These are phyloP conservation scores for Paradisaea rubra DNA, from an alignment of 2,113 vertebrate genomes.

Conservation along the genomic window DNA sequence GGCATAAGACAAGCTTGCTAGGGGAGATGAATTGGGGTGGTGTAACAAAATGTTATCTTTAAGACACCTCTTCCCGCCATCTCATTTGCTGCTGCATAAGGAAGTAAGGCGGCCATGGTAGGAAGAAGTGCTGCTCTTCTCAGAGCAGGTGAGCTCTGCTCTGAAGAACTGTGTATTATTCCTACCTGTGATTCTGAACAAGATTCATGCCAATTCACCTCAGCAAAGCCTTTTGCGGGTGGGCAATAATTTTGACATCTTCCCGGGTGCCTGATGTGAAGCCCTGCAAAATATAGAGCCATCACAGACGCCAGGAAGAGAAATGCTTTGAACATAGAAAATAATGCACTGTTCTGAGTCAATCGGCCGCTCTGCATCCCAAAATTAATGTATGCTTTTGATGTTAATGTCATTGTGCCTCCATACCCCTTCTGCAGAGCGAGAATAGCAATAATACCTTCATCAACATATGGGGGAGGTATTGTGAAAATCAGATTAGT, in stretches of 20 bases:
- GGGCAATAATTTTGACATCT: not conserved
- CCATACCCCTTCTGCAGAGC: not conserved
- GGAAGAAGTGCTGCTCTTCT: not conserved
- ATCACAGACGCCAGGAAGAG: not conserved
- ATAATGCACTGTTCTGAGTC: not conserved
- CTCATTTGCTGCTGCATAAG: not conserved
- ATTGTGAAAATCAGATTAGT: conserved; percentile 48
- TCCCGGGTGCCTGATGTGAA: not conserved
- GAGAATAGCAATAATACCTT: not conserved
- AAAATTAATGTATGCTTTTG: not conserved
- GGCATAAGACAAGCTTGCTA: conserved; percentile 3
- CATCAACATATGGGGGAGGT: not conserved
- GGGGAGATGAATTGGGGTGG: conserved; percentile 5
- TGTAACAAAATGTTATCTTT: conserved; percentile 24
- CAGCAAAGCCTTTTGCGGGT: not conserved
- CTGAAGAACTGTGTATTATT: not conserved
- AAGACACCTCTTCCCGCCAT: not conserved
- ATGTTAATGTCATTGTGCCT: not conserved
- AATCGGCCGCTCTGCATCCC: not conserved
- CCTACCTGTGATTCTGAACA: not conserved
- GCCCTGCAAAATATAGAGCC: not conserved
- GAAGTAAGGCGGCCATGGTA: not conserved
- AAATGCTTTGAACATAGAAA: not conserved
- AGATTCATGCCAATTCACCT: not conserved
- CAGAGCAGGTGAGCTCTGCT: not conserved